Conservation (phyloP, 1,140 invertebrate genomes). For the Drosophila kikkawai region DNA sequence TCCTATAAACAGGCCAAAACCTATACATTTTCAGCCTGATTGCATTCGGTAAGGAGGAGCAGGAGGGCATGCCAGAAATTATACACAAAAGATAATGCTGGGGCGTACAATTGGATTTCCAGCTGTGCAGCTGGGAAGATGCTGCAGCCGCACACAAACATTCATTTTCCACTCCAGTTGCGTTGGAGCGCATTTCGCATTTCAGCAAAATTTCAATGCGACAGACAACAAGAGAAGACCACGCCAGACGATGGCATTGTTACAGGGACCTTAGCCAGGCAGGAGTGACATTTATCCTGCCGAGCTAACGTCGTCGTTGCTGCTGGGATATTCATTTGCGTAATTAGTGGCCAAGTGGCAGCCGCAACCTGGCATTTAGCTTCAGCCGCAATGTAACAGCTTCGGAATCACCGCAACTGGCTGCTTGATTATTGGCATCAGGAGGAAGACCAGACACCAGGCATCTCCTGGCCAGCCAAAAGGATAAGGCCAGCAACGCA, state of each 20-base stretch:
- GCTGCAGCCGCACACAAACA: constrained; percentile 47
- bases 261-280: constrained; percentile 11
- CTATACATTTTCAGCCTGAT: constrained; percentile 53
- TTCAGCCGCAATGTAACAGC: constrained; percentile 54
- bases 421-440: constrained; percentile 38
- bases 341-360: constrained; percentile 74
- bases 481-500: constrained; percentile 25
- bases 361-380: constrained; percentile 32
- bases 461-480: background rate
- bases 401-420: constrained; percentile 62
- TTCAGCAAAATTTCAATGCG: constrained; percentile 78
- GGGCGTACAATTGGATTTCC: constrained; percentile 73
- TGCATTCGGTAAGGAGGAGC: constrained; percentile 7
- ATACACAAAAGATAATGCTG: constrained; percentile 64
- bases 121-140: constrained; percentile 35
- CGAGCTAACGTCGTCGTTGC: background rate
- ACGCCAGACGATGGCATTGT: constrained; percentile 48
- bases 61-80: constrained; percentile 50
- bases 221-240: constrained; percentile 49
- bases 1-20: constrained; percentile 33
- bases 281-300: constrained; percentile 58
- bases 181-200: constrained; percentile 74
- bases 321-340: constrained; percentile 72
- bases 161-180: constrained; percentile 78
- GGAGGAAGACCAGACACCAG: background rate